Evolutionary conservation across 2,888 invertebrate genomes (phyloP).

Genomic region (Sphaerophoria rueppellii): DNA sequence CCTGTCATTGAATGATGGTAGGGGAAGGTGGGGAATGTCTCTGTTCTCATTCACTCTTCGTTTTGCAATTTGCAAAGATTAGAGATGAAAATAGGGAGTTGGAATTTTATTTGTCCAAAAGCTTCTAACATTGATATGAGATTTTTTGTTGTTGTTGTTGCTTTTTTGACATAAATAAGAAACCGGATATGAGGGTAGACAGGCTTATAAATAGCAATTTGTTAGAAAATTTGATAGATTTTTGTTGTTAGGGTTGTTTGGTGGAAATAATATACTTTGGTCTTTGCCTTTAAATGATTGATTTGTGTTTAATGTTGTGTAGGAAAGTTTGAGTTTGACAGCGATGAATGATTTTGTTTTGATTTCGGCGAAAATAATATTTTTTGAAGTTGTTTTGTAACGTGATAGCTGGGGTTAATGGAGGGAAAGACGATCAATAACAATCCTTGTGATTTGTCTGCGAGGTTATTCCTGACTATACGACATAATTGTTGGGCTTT

Average conservation of each 20-base stretch:
- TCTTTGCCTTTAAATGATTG: constrained; percentile 29
- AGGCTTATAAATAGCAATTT: constrained; percentile 49
- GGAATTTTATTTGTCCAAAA: constrained; percentile 40
- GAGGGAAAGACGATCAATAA: background rate
- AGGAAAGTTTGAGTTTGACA: background rate
- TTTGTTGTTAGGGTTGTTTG: constrained; percentile 26
- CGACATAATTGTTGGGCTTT: too few species aligned
- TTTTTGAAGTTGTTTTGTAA: background rate
- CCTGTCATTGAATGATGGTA: constrained; percentile 3
- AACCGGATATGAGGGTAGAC: constrained; percentile 27
- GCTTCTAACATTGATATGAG: constrained; percentile 43
- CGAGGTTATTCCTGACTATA: too few species aligned
- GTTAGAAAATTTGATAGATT: constrained; percentile 25
- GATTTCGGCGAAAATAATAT: background rate
- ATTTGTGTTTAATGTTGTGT: constrained; percentile 41
- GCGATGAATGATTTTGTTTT: background rate
- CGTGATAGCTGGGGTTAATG: background rate
- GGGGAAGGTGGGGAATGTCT: constrained; percentile 14
- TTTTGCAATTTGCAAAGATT: constrained; percentile 53
- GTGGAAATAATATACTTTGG: constrained; percentile 13
- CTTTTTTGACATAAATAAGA: constrained; percentile 30
- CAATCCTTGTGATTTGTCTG: too few species aligned
- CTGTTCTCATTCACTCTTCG: constrained; percentile 45
- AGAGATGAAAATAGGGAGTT: background rate
- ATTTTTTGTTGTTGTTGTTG: constrained; percentile 45